Evolutionary conservation across 2,797 vertebrate species (phyloP).

Genomic region (Pantherophis alleghaniensis): DNA sequence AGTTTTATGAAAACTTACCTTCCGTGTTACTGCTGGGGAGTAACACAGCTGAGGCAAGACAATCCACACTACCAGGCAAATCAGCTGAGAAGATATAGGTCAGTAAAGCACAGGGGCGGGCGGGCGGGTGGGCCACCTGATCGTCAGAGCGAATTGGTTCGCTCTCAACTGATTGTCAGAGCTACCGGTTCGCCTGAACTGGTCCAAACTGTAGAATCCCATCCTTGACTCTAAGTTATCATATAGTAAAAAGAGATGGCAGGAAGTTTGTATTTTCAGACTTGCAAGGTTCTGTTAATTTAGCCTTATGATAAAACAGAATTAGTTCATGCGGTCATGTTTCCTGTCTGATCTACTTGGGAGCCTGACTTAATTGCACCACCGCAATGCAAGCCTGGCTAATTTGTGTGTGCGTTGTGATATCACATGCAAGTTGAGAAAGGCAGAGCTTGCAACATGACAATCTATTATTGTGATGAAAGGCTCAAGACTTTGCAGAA

Average conservation of each 20-base stretch:
- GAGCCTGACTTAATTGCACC: background rate
- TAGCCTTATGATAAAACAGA: background rate
- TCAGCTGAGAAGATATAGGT: too few relatives aligned
- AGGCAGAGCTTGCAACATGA: background rate
- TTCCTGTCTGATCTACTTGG: background rate
- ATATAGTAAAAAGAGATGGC: background rate
- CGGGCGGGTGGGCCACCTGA: too few relatives aligned
- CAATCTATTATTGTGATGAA: background rate
- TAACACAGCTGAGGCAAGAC: too few relatives aligned
- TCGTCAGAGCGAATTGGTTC: too few relatives aligned
- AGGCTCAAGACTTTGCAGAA: background rate
- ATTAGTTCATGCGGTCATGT: background rate
- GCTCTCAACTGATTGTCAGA: too few relatives aligned
- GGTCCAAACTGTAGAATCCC: background rate
- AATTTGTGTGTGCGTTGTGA: background rate
- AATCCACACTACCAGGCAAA: too few relatives aligned
- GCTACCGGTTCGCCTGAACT: too few relatives aligned
- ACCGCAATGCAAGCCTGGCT: background rate
- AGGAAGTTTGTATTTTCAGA: background rate
- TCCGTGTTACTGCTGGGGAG: too few relatives aligned
- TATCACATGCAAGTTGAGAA: background rate
- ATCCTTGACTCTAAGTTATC: background rate
- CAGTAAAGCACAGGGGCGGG: too few relatives aligned
- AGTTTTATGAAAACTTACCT: too few relatives aligned
- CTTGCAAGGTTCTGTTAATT: background rate